Evolutionary conservation across 2,797 vertebrate species (phyloP).

Genomic region (Steatocranus sp.): DNA sequence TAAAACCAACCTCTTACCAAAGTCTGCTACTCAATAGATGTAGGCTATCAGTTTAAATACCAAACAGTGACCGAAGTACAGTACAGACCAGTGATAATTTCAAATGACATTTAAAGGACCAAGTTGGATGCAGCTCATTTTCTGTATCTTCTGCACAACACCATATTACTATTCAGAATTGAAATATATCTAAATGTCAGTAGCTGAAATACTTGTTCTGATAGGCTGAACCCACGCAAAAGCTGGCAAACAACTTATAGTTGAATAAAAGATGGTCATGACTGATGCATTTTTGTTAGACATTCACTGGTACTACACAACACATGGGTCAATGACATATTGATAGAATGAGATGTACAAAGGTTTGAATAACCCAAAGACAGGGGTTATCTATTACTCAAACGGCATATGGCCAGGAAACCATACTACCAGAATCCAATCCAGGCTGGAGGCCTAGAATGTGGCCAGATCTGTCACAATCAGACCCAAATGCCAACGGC

Average conservation of each 20-base stretch:
- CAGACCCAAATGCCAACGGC: constrained; percentile 71
- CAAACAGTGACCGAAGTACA: constrained; percentile 14
- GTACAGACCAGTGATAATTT: constrained; percentile 14
- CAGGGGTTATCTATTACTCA: constrained; percentile 69
- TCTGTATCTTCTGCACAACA: constrained; percentile 1
- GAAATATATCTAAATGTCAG: constrained; percentile 25
- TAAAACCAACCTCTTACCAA: constrained; percentile 17
- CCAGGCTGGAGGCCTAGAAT: constrained; percentile 53
- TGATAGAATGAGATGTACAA: constrained; percentile 56
- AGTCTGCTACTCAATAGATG: background rate
- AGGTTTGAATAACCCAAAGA: constrained; percentile 69
- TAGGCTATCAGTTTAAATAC: constrained; percentile 12
- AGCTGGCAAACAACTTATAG: background rate
- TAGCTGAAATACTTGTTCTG: background rate
- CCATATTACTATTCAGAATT: constrained; percentile 14
- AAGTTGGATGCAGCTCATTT: constrained; percentile 7
- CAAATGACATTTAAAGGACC: constrained; percentile 36
- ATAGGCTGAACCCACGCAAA: background rate
- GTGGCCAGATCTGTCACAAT: constrained; percentile 75
- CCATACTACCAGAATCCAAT: constrained; percentile 44
- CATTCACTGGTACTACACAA: background rate
- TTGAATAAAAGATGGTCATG: constrained; percentile 22
- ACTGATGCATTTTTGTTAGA: constrained; percentile 21
- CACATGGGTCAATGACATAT: constrained; percentile 35
- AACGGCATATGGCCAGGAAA: constrained; percentile 39